Evolutionary conservation across 2,888 invertebrate genomes (phyloP), one percentile per base, ranked within the genome.

Genomic region (Acrobasis consociella): DNA sequence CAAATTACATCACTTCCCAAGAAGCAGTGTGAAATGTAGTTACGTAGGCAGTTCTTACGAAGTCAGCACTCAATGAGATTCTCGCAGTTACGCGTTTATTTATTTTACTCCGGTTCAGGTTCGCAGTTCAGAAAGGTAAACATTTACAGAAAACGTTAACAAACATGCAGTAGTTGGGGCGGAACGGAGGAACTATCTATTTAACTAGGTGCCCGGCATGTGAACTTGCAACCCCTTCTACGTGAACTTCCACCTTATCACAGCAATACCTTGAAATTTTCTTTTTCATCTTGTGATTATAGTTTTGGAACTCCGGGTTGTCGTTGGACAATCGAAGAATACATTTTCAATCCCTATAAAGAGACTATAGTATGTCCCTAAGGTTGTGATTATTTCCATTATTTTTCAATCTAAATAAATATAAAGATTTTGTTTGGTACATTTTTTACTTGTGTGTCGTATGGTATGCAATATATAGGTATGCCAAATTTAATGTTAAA

Each of bases 81-180:
- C 1, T 55, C 15, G 38, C 39, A 39, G 16, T 39, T 46, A n/a
- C 46, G 10, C 15, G 55, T 39, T 39, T 55, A 39, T 55, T 39
- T 55, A 55, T 55, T 39, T 38, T 16, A 55, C 10, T 55, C 39
- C 5, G 38, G 10, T 39, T 55, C 39, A 16, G 55, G 39, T 39
- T 38, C 11, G n/a, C 39, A n/a, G 53, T 38, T 55, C 55, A 39
- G 39, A 55, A 55, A 55, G 37, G 16, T 55, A 55, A 55, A 55
- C 16, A 55, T 55, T 39, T 39, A 15, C 16, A 39, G 55, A 39
- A 55, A 39, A 55, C 39, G 39, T 53, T 15, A 55, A 55, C 55
- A 39, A 39, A 55, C 55, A 39, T 55, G 9, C 10, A 2, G 55
- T 38, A 13, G 51, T n/a, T 11, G 46, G 13, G 1, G n/a, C 46